Percentiles rank a stretch among this genome's conserved stretches.
phyloP scores from a whole-genome alignment of 2,888 invertebrate genomes.

The Notocelia uddmanniana region DNA sequence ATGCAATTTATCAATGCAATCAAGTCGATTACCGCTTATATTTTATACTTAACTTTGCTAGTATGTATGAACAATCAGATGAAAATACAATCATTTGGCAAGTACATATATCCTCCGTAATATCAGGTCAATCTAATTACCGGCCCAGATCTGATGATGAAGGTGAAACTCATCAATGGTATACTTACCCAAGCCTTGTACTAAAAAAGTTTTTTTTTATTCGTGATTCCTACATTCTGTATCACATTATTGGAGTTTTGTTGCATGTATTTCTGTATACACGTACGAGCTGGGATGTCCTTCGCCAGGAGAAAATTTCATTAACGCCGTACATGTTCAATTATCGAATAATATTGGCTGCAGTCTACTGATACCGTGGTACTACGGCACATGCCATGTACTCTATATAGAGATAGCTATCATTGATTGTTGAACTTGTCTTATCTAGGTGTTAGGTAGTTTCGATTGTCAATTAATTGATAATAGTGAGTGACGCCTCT shows the following conservation, averaged over 20 bases:
- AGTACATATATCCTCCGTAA: no score
- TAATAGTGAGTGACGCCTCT: no score
- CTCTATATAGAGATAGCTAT: conserved; percentile 16
- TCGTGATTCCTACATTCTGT: background rate
- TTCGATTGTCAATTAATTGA: conserved; percentile 7
- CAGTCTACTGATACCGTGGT: conserved; percentile 55
- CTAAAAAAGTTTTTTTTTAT: background rate
- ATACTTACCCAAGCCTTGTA: no score
- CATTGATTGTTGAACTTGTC: conserved; percentile 13
- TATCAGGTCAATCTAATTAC: no score
- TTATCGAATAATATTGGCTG: conserved; percentile 66
- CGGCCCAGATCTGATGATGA: no score
- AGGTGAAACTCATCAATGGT: no score
- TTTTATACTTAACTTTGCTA: no score
- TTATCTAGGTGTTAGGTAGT: background rate
- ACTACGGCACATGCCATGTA: conserved; percentile 28
- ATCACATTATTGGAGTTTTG: background rate
- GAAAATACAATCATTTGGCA: no score
- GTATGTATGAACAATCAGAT: no score
- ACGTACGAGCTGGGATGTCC: conserved; percentile 41
- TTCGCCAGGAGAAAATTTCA: conserved; percentile 69
- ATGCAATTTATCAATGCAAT: no score
- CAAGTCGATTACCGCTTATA: no score
- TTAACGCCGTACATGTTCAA: conserved; percentile 77
- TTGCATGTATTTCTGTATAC: background rate